Evolutionary conservation across 1,140 invertebrate genomes (phyloP).

Genomic region (Calycopis cecrops): DNA sequence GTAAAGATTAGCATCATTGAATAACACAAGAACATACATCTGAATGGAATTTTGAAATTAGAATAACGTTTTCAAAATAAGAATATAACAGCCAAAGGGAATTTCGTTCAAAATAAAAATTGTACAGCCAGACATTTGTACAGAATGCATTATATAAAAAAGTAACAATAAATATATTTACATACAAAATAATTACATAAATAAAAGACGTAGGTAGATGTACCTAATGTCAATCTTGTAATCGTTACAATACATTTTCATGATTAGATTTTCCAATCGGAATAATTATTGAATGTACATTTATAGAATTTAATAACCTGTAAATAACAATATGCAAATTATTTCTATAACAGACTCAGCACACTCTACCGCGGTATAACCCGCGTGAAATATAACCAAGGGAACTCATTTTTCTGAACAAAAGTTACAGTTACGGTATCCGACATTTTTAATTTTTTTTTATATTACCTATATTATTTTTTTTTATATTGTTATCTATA

Average conservation of each 20-base stretch:
- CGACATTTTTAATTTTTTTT: too few relatives aligned
- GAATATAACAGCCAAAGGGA: slow-evolving; percentile 37
- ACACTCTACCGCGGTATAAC: too few relatives aligned
- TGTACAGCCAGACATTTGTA: not conserved
- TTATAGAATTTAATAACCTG: too few relatives aligned
- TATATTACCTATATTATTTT: too few relatives aligned
- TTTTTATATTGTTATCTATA: too few relatives aligned
- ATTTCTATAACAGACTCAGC: too few relatives aligned
- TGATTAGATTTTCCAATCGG: slow-evolving; percentile 1
- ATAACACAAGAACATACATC: slow-evolving; percentile 41
- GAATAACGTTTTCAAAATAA: slow-evolving; percentile 29
- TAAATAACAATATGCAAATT: too few relatives aligned
- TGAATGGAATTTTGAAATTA: slow-evolving; percentile 60
- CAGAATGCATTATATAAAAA: slow-evolving; percentile 6
- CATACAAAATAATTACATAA: slow-evolving; percentile 8
- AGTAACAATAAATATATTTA: too few relatives aligned
- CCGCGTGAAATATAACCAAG: too few relatives aligned
- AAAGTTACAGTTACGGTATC: too few relatives aligned
- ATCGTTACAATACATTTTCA: not conserved
- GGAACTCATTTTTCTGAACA: too few relatives aligned
- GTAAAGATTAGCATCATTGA: slow-evolving; percentile 58
- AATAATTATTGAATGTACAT: too few relatives aligned
- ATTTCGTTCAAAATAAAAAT: slow-evolving; percentile 32
- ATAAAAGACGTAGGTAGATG: not conserved
- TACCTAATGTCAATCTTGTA: not conserved